These are phyloP conservation scores for Eublepharis macularius DNA, from an alignment of 2,113 vertebrate genomes.

Conservation along the genomic window DNA sequence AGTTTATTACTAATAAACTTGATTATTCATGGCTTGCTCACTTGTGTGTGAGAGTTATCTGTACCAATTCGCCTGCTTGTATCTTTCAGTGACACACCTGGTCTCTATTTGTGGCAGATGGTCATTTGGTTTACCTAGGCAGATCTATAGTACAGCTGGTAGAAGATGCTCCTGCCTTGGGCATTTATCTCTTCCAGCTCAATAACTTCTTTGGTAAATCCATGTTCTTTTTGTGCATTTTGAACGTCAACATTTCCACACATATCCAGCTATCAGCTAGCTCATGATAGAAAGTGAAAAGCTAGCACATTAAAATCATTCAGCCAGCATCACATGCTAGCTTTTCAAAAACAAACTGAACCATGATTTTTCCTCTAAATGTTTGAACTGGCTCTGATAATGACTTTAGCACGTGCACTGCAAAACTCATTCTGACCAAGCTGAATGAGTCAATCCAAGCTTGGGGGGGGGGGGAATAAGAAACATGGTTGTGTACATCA, in stretches of 20 bases:
- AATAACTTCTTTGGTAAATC: background rate
- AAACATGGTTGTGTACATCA: background rate
- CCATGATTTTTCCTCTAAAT: background rate
- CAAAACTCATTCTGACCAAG: background rate
- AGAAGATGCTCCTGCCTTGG: background rate
- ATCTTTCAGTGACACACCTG: background rate
- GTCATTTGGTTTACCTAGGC: background rate
- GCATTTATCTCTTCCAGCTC: background rate
- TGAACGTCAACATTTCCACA: background rate
- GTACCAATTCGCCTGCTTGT: background rate
- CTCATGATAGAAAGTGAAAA: background rate
- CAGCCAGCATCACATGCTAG: background rate
- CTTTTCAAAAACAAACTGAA: background rate
- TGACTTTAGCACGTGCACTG: background rate
- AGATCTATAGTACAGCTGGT: background rate
- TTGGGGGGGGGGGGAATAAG: background rate
- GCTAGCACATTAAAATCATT: background rate
- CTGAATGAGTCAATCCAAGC: background rate
- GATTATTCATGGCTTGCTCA: background rate
- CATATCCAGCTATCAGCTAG: background rate
- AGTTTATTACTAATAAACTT: background rate
- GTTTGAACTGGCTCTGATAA: background rate
- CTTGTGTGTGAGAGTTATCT: background rate
- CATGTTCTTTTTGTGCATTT: background rate
- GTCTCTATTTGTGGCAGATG: background rate